These are phyloP conservation scores for Daphoenositta chrysoptera DNA, from an alignment of 2,113 vertebrate species.

Conservation along the genomic window DNA sequence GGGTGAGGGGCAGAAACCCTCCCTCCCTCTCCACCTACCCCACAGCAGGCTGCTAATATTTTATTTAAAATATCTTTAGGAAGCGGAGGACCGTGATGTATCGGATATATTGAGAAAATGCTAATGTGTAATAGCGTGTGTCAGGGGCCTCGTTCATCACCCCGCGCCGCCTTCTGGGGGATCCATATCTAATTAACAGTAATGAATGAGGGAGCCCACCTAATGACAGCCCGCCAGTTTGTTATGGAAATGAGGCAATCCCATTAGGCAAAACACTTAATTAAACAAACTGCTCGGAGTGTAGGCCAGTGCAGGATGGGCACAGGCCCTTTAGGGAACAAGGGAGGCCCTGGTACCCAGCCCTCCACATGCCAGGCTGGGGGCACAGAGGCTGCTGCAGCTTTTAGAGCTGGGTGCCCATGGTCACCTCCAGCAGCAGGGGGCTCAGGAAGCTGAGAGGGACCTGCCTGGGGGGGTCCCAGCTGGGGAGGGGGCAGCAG, in stretches of 20 bases:
- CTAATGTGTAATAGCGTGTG: slow-evolving; percentile 75
- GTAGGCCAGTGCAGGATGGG: neutral
- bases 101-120: slow-evolving; percentile 77
- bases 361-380: neutral
- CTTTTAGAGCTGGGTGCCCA: neutral
- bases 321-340: neutral
- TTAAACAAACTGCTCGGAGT: slow-evolving; percentile 68
- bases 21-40: neutral
- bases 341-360: neutral
- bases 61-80: slow-evolving; percentile 70
- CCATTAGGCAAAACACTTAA: slow-evolving; percentile 77
- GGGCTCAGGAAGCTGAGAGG: neutral
- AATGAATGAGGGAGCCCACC: slow-evolving; percentile 74
- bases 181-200: slow-evolving; percentile 83
- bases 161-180: slow-evolving; percentile 67
- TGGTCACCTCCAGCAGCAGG: neutral
- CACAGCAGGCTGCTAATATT: slow-evolving; percentile 60
- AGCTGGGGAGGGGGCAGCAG: neutral
- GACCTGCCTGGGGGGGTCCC: accelerated
- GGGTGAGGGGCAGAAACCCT: neutral
- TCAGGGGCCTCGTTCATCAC: slow-evolving; percentile 78
- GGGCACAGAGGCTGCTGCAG: neutral
- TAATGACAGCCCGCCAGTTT: slow-evolving; percentile 72
- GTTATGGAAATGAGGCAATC: slow-evolving; percentile 75
- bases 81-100: slow-evolving; percentile 64